Evolutionary conservation across 35 echinoderm and acorn worm genomes (phyloP).

Genomic region (Lytechinus variegatus): DNA sequence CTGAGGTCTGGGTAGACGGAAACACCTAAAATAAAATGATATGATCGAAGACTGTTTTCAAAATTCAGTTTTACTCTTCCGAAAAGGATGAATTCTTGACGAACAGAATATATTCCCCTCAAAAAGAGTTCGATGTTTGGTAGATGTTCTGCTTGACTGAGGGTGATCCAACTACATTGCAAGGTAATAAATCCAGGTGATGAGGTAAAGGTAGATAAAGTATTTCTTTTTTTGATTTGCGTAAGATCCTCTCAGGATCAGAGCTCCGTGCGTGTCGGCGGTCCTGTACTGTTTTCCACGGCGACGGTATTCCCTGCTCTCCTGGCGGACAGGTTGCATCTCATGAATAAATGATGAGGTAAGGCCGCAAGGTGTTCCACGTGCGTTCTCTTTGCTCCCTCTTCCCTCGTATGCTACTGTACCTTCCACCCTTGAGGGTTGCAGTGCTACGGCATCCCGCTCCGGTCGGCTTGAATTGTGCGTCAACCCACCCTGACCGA

Average conservation of each 20-base stretch:
- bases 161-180: neutral
- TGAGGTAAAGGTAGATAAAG: neutral
- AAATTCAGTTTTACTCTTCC: neutral
- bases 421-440: neutral
- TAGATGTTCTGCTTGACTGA: neutral
- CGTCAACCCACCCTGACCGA: neutral
- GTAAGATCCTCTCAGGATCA: neutral
- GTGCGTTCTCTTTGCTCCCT: neutral
- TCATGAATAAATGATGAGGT: conserved; percentile 4
- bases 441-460: neutral
- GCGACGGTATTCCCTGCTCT: neutral
- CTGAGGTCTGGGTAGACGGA: neutral
- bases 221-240: neutral
- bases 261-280: neutral
- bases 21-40: neutral
- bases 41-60: neutral
- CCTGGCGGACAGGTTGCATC: neutral
- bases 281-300: neutral
- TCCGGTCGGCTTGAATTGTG: neutral
- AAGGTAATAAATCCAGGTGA: neutral
- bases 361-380: neutral
- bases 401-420: neutral
- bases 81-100: neutral
- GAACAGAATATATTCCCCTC: neutral
- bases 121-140: neutral